Evolutionary conservation across 2,888 invertebrate species (phyloP).

Genomic region (Pandemis corylana): DNA sequence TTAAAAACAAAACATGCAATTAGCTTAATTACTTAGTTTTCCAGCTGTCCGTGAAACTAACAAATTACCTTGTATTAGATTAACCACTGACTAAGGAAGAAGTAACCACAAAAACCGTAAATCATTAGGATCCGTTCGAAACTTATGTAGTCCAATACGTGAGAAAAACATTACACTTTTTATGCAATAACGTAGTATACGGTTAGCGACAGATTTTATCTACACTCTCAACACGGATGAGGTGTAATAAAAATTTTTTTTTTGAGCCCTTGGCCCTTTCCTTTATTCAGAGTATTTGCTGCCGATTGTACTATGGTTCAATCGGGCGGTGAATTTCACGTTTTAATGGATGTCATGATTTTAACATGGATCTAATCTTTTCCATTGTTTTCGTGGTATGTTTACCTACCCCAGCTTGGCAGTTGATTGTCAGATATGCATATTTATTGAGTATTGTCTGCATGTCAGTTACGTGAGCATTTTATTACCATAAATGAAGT

Average conservation of each 20-base stretch:
- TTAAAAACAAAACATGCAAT: constrained; percentile 51
- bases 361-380: constrained; percentile 1
- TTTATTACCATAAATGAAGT: neutral
- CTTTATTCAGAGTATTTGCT: neutral
- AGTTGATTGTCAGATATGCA: neutral
- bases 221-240: neutral
- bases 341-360: neutral
- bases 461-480: neutral
- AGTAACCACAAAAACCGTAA: constrained; percentile 8
- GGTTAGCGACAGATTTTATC: neutral
- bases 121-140: neutral
- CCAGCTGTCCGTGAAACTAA: constrained; percentile 52
- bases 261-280: neutral
- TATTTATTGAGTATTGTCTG: constrained; percentile 14
- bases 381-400: constrained; percentile 14
- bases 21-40: constrained; percentile 47
- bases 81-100: constrained; percentile 29
- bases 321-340: neutral
- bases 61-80: constrained; percentile 38
- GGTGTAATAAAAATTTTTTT: too few species aligned
- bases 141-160: neutral
- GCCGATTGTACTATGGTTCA: neutral
- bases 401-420: neutral
- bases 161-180: neutral
- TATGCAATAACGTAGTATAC: neutral